Evolutionary conservation across 2,113 vertebrate genomes (phyloP).

Genomic region (Phycodurus eques): DNA sequence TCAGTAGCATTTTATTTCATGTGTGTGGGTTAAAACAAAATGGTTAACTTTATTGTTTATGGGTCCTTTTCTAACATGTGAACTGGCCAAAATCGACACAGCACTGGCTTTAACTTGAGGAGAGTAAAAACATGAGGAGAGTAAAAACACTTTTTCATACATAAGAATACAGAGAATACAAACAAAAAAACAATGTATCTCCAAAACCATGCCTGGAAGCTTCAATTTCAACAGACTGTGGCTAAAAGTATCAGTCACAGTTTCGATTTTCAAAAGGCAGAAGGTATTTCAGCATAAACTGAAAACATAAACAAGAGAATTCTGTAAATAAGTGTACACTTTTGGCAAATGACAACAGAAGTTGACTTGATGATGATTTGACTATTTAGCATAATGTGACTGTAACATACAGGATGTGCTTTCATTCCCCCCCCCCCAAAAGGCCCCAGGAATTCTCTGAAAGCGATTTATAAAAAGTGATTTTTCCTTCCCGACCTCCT

Average conservation of each 20-base stretch:
- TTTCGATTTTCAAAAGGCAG: conserved; percentile 33
- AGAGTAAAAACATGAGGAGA: conserved; percentile 41
- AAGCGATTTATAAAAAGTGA: no score
- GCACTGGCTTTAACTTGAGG: conserved; percentile 54
- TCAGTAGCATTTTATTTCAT: conserved; percentile 61
- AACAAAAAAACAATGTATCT: conserved; percentile 66
- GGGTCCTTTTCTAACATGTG: conserved; percentile 68
- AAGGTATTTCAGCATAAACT: conserved; percentile 20
- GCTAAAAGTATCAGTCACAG: conserved; percentile 61
- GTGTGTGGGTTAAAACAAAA: conserved; percentile 55
- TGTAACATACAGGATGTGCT: no score
- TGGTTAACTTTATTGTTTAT: conserved; percentile 48
- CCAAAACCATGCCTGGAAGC: conserved; percentile 64
- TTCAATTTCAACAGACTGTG: conserved; percentile 55
- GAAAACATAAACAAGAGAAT: conserved; percentile 14
- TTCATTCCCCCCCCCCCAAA: no score
- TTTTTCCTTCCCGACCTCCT: no score
- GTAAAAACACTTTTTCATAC: conserved; percentile 38
- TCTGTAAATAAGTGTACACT: background rate
- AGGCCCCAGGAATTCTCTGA: no score
- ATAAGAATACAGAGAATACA: conserved; percentile 30
- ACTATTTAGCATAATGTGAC: background rate
- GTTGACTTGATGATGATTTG: background rate
- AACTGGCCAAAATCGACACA: conserved; percentile 47
- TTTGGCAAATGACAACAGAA: background rate